Evolutionary conservation across 2,113 vertebrate genomes (phyloP).

Genomic region (Lampris megalopsis): DNA sequence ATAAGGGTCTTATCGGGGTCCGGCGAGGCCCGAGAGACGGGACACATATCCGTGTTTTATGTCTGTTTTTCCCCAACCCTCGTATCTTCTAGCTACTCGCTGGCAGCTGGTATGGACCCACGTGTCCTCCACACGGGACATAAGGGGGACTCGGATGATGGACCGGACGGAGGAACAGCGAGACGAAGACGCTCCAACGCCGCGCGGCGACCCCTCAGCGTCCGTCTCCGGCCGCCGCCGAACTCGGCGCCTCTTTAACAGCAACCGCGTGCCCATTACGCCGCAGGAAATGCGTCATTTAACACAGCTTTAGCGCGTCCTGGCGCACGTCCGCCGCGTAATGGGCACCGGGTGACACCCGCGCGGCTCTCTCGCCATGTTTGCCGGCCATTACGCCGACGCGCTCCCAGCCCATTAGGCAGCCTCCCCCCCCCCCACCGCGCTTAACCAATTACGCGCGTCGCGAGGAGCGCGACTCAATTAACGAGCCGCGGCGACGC

Average conservation of each 20-base stretch:
- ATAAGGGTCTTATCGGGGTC: background rate
- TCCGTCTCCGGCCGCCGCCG: slow-evolving; percentile 1
- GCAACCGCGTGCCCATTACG: slow-evolving; percentile 60
- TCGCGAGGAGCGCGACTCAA: slow-evolving; percentile 91
- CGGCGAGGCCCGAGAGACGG: too few relatives aligned
- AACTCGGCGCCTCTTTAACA: slow-evolving; percentile 39
- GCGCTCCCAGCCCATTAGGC: slow-evolving; percentile 92
- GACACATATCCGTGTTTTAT: too few relatives aligned
- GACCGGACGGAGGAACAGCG: too few relatives aligned
- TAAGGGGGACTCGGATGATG: too few relatives aligned
- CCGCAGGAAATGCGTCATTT: slow-evolving; percentile 83
- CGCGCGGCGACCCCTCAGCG: background rate
- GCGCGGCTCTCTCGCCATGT: slow-evolving; percentile 76
- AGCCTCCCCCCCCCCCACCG: slow-evolving; percentile 78
- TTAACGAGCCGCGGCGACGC: slow-evolving; percentile 73
- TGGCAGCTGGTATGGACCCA: too few relatives aligned
- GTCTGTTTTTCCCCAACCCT: too few relatives aligned
- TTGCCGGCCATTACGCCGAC: slow-evolving; percentile 90
- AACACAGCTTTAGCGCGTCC: slow-evolving; percentile 80
- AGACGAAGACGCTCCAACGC: too few relatives aligned
- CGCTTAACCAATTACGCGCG: slow-evolving; percentile 91
- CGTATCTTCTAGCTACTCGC: too few relatives aligned
- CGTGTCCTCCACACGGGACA: too few relatives aligned
- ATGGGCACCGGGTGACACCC: slow-evolving; percentile 48
- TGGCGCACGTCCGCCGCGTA: slow-evolving; percentile 20